Percentiles rank a stretch among this genome's conserved stretches.
These are phyloP conservation scores for Daktulosphaira vitifoliae DNA, from an alignment of 1,140 invertebrate species.

Conservation along the genomic window DNA sequence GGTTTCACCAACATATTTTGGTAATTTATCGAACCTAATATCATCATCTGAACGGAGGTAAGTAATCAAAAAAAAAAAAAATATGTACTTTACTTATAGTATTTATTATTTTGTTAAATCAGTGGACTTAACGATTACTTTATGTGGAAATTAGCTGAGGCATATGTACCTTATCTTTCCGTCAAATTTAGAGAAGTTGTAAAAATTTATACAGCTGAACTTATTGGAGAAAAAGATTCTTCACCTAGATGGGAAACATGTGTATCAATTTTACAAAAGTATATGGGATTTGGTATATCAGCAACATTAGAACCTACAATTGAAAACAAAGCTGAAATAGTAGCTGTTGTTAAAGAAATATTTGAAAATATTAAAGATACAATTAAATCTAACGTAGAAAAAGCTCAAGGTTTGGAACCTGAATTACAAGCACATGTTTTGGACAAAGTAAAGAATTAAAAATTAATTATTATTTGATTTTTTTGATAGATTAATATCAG, in stretches of 20 bases:
- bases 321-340: constrained; percentile 35
- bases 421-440: constrained; percentile 38
- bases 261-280: constrained; percentile 46
- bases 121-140: constrained; percentile 54
- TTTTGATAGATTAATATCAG: neutral
- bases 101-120: constrained; percentile 34
- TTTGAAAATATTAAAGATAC: constrained; percentile 33
- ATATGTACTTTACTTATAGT: neutral
- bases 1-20: constrained; percentile 49
- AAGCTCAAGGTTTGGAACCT: neutral
- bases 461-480: too few species aligned
- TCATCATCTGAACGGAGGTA: constrained; percentile 50
- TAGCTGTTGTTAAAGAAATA: constrained; percentile 34
- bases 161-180: constrained; percentile 52
- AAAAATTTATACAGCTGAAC: constrained; percentile 47
- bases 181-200: constrained; percentile 48
- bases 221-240: constrained; percentile 46
- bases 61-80: constrained; percentile 8
- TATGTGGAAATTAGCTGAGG: constrained; percentile 51
- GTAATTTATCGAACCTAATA: constrained; percentile 48
- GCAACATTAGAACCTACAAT: constrained; percentile 45
- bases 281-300: constrained; percentile 50
- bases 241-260: constrained; percentile 52
- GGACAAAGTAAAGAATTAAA: constrained; percentile 42
- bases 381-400: neutral